Base-by-base conservation (phyloP, 2,888 invertebrate species). In the Hypomecis punctinalis region DNA sequence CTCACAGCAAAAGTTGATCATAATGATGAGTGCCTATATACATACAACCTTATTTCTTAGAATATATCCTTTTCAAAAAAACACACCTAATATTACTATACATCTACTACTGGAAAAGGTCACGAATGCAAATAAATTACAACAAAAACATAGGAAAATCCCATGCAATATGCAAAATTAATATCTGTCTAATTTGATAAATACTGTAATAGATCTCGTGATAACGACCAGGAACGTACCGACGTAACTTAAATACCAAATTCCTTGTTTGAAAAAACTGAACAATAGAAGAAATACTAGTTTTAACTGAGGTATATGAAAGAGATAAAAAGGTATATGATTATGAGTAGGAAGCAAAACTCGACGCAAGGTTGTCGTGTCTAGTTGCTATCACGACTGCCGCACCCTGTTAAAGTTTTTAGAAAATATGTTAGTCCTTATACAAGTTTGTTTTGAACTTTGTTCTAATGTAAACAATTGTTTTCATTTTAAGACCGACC, bases 281-380 rank as follows among this genome's bases (percentile, higher is more conserved):
- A 53, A 63, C 63, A 63, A 63, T 63, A 58, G 58, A 63, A 58
- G 46, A 58, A 63, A 57, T 64, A 55, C 64, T 49, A 64, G 64
- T 55, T 60, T 54, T 51, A 37, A 39, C 8, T 51, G 9, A 57
- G 42, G 37, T 57, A 43, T 57, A 40, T 35, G 11, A 7, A 54
- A 9, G 35, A 36, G 48, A 45, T 47, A 40, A 6, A 45, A 46
- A 63, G 53, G 47, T 48, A 63, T 47, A 39, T 59, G 47, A 59
- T 55, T 55, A 63, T n/a, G 47, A 72, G 62, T 57, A 73, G 73
- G 73, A 73, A 73, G 72, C 64, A 62, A 67, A 63, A 57, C 53
- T 48, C 23, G 35, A 55, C 11, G 58, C 73, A 73, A 73, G 73
- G 73, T 58, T 72, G 68, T 69, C 68, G n/a, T 58, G 71, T 70